Evolutionary conservation across 2,797 vertebrate genomes (phyloP), one percentile per base, ranked within the genome.

Genomic region (Cryptoprocta ferox): DNA sequence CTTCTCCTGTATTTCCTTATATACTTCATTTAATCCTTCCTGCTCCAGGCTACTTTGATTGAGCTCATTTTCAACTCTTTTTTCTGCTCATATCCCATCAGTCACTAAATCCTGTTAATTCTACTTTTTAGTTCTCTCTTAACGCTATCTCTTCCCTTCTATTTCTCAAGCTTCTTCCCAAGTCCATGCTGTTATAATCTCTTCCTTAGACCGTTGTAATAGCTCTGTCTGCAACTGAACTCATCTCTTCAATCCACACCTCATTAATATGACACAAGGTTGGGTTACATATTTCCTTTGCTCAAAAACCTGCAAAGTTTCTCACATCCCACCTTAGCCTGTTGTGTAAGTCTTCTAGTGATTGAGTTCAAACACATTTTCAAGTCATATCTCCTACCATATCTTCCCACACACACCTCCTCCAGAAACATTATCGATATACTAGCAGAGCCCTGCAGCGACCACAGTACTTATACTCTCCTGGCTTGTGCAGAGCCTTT

Each of bases 71-170:
- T 71, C 73, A 68, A 50, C 16, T 76, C 24, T 37, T 37, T 53
- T 89, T 56, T 63, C 14, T 5, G 14, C 26, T 84, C 39, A 1
- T 45, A 30, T 65, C 75, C 83, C 45, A 61, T 80, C 65, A 61
- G 45, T 70, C 45, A 56, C 56, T 80, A 70, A 91, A 80, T 66
- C n/a, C 53, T 75, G 11, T 37, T n/a, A 39, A 79, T 63, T 89
- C 56, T n/a, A 30, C 71, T 39, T 88, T 79, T 92, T 95, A 92
- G 87, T 32, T 37, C 32, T 87, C 87, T 94, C 68, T 76, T n/a
- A 56, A 42, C 53, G 24, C 21, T 59, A 1, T 61, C 12, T 89
- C 79, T 88, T 78, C 59, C 35, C 48, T 84, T 93, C 6, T 56
- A 7, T 88, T 84, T 89, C 28, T 71, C 35, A 45, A 48, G 8